Evolutionary conservation across 2,113 vertebrate genomes (phyloP).

Genomic region (Piprites chloris): DNA sequence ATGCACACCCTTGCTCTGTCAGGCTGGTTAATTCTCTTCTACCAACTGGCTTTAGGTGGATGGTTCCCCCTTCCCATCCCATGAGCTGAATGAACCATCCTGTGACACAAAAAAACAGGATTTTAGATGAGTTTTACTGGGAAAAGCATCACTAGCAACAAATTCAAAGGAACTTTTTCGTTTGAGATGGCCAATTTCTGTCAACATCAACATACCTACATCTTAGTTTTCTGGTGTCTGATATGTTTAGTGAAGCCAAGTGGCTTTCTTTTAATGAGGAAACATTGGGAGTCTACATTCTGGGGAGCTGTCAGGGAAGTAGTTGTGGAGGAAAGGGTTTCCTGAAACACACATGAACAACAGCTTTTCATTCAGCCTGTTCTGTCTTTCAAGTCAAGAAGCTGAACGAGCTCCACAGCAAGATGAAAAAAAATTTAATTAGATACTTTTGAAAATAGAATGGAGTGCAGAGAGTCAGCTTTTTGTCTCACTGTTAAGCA

Average conservation of each 20-base stretch:
- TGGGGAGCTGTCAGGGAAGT: background rate
- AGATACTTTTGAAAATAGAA: background rate
- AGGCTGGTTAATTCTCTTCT: background rate
- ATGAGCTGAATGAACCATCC: background rate
- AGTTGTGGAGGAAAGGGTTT: background rate
- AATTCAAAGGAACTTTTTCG: background rate
- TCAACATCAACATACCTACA: background rate
- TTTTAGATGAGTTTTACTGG: background rate
- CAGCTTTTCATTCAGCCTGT: background rate
- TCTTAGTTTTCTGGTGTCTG: background rate
- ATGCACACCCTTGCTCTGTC: background rate
- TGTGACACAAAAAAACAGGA: background rate
- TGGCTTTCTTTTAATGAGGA: background rate
- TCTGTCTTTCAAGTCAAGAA: background rate
- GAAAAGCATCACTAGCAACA: background rate
- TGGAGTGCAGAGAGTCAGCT: background rate
- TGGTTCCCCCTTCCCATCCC: background rate
- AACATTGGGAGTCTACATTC: background rate
- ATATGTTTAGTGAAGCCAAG: fast-evolving
- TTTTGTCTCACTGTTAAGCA: background rate
- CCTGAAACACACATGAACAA: background rate
- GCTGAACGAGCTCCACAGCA: background rate
- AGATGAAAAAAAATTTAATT: background rate
- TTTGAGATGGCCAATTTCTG: background rate
- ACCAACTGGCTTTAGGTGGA: background rate